Evolutionary conservation across 2,888 invertebrate genomes (phyloP), one percentile per base, ranked within the genome.

Genomic region (Sinohyriopsis cumingii): DNA sequence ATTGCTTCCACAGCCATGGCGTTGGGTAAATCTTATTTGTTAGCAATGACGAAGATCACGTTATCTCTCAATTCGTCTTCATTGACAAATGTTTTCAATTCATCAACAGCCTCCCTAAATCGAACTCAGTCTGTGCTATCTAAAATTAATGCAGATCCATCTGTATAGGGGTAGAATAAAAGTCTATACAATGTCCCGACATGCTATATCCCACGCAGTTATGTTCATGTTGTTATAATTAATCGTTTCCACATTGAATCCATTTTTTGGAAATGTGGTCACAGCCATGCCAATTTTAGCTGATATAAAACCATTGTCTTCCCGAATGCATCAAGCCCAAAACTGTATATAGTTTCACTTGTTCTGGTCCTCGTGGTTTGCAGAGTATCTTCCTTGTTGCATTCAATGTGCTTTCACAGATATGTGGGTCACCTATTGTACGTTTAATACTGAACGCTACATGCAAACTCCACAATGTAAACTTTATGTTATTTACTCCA

Each of bases 261-360:
- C 82, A 22, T 82, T 82, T 3, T 82, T 84, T 7, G 84, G 84
- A 59, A 82, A 81, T 3, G 82, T 81, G 12, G 82, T 81, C 0
- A 82, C 79, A 24, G 82, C 77, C 67, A 82, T 78, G 2, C 82
- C 4, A 81, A 74, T 70, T 81, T 80, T 45, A 80, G 57, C 57
- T 65, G 69, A 59, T 82, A 83, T 45, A 83, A 54, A 6, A 77
- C 63, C 1, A 80, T 82, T 18, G 83, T 82, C 69, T 82, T 83
- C 0, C 83, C 83, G 1, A 79, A 78, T 19, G 80, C 78, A 68
- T 82, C 82, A 15, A 83, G 73, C 60, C 83, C 83, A 20, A 72
- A 55, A 19, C 74, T 18, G 74, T 45, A 18, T 77, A 55, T 18
- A 77, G 60, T 45, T 76, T 55, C 1, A 69, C 63, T 33, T 71